Conservation (phyloP, 2,888 invertebrate genomes). For the Chorisops tibialis region DNA sequence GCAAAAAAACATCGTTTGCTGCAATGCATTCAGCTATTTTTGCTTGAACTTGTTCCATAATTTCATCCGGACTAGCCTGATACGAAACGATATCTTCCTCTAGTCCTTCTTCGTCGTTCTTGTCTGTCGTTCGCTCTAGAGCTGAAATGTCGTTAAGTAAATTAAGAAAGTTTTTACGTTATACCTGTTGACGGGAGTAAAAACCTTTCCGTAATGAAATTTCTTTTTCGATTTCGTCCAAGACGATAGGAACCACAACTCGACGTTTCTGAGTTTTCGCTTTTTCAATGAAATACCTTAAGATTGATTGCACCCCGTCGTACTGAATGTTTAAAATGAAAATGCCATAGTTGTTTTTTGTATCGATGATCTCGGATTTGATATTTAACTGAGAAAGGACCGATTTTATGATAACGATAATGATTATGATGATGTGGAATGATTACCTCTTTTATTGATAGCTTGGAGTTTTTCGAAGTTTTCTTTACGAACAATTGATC, state of each 20-base stretch:
- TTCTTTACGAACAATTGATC: neutral
- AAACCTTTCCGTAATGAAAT: conserved; percentile 21
- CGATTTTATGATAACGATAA: neutral
- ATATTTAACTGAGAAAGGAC: neutral
- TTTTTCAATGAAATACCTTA: conserved; percentile 17
- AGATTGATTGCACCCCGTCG: conserved; percentile 8
- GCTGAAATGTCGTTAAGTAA: conserved; percentile 15
- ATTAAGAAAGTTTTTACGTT: conserved; percentile 18
- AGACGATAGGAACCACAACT: conserved; percentile 19
- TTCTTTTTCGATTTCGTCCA: conserved; percentile 14
- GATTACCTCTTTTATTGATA: neutral
- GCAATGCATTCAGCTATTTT: conserved; percentile 13
- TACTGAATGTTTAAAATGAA: conserved; percentile 22
- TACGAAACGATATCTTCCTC: neutral
- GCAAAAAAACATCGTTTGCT: neutral
- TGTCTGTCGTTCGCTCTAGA: neutral
- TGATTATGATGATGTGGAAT: neutral
- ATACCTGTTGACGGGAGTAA: conserved; percentile 1
- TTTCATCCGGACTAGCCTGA: conserved; percentile 1
- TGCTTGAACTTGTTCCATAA: neutral
- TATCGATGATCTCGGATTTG: neutral
- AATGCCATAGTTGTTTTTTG: conserved; percentile 17
- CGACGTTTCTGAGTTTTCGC: conserved; percentile 15
- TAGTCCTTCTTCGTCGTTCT: neutral
- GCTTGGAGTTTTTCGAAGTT: neutral